Conservation (phyloP, 2,113 vertebrate species). For the Caloenas nicobarica region DNA sequence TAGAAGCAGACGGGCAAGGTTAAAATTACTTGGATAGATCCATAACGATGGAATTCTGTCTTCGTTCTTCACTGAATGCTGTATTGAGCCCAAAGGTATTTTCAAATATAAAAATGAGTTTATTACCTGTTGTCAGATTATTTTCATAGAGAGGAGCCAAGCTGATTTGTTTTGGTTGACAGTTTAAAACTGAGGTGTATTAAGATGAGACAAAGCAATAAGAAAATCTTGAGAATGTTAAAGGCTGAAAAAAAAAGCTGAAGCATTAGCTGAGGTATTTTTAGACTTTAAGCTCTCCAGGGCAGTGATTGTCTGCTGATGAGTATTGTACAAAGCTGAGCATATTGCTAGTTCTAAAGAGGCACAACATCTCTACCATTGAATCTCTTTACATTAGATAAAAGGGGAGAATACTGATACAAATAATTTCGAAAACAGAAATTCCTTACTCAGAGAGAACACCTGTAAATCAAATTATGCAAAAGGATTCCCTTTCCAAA, state of each 20-base stretch:
- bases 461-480: neutral
- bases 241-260: constrained; percentile 5
- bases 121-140: neutral
- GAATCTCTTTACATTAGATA: neutral
- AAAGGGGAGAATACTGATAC: neutral
- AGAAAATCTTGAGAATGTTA: neutral
- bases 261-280: constrained; percentile 13
- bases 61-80: neutral
- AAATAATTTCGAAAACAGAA: neutral
- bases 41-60: neutral
- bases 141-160: neutral
- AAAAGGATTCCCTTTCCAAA: constrained; percentile 3
- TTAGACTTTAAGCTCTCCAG: constrained; percentile 25
- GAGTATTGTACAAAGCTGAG: neutral
- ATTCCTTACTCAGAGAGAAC: neutral
- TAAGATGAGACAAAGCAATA: neutral
- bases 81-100: neutral
- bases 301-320: neutral
- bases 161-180: neutral
- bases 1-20: neutral
- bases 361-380: neutral
- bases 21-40: neutral
- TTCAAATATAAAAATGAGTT: neutral
- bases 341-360: neutral
- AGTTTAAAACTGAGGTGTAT: neutral